Base-by-base conservation (phyloP, 2,797 vertebrate species). In the Sandelia bainsii region DNA sequence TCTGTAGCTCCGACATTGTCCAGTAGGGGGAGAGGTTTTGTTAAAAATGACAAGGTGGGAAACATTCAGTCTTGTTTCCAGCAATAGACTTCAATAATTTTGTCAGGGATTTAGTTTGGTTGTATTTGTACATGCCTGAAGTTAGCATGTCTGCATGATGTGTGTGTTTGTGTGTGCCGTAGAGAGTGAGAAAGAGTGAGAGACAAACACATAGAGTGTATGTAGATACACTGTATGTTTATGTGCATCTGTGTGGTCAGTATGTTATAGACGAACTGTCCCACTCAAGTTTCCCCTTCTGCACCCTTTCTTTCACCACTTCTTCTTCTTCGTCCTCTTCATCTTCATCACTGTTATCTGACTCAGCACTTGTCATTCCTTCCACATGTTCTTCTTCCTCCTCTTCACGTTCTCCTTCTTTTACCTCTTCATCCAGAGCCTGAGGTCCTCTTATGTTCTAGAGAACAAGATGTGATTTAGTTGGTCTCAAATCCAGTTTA, bases 331-430 rank as follows among this genome's bases (percentile, higher is more conserved):
- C 74, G 50, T 79, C 77, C 69, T 93, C 87, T 84, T 91, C 88
- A 52, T 92, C 97, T 14, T 98, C 97, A 29, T 97, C 97, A 10
- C 95, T 97, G 80, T 96, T 96, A 19, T 97, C 96, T 20, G 97
- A 97, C 79, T 96, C 96, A 51, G 93, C 93, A 86, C 96, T 96
- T 50, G 94, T 95, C 75, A 95, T 94, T 68, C 95, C 96, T 53
- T 93, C 96, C 80, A 96, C 95, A 77, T 89, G 82, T 9, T 95
- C 96, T 4, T 94, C 94, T 3, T 93, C 95, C 4, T 96, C 96
- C 16, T 93, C 96, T 17, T 95, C 95, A 52, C 92, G 92, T 10
- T 84, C 86, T 46, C 87, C 87, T 27, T 80, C 80, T 84, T 89
- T 86, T 62, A 65, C 67, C 50, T 87, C 84, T 53, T 88, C 87